These are phyloP conservation scores for Schizopygopsis malacanthus DNA, from an alignment of 2,797 vertebrate genomes.

Conservation along the genomic window DNA sequence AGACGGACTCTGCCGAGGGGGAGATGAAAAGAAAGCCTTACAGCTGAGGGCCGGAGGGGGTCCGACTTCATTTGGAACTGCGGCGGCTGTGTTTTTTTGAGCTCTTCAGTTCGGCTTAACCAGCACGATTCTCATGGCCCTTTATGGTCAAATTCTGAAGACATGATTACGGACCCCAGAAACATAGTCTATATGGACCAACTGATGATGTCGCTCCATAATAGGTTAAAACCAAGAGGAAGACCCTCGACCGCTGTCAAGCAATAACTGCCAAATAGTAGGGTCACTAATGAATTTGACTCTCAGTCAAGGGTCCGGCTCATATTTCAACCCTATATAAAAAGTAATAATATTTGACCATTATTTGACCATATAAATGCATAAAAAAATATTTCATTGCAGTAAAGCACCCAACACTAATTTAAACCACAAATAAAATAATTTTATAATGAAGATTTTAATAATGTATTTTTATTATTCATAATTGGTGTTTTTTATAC, in stretches of 20 bases:
- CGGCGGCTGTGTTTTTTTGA: conserved; percentile 27
- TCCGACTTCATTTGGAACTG: conserved; percentile 48
- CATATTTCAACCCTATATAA: not conserved
- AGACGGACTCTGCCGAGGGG: conserved; percentile 56
- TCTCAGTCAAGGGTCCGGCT: not conserved
- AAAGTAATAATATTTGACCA: not conserved
- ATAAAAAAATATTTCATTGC: not conserved
- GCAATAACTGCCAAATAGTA: not conserved
- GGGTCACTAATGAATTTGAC: not conserved
- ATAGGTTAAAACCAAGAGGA: conserved; percentile 17
- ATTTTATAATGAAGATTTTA: not conserved
- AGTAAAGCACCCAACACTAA: not conserved
- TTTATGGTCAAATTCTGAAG: conserved; percentile 56
- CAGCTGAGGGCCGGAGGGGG: conserved; percentile 47
- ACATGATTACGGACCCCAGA: conserved; percentile 22
- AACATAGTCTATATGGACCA: conserved; percentile 34
- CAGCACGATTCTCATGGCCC: conserved; percentile 56
- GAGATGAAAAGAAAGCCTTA: conserved; percentile 61
- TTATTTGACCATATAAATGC: not conserved
- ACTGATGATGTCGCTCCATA: conserved; percentile 11
- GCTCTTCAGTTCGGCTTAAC: conserved; percentile 37
- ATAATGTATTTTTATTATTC: not conserved
- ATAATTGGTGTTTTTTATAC: not conserved
- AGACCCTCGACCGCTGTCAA: not conserved
- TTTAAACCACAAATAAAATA: not conserved